A percentile compares a stretch with the other conserved stretches of the same genome.
phyloP scores from a whole-genome alignment of 37 sponge, comb jelly and placozoan genomes.

The Eunapius fragilis region DNA sequence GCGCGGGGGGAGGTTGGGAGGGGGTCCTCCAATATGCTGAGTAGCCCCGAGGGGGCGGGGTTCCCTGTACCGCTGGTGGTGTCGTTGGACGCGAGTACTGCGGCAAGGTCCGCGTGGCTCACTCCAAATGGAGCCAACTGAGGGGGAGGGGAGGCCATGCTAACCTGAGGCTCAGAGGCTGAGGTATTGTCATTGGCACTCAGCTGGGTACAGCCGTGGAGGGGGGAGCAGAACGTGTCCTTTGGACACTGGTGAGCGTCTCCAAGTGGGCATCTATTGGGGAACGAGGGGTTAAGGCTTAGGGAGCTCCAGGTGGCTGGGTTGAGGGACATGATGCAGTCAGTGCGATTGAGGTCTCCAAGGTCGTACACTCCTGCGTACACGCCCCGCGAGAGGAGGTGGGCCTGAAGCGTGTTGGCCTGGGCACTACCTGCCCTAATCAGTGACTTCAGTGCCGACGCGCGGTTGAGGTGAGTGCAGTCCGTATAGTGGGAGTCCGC shows the following conservation, averaged over 20 bases:
- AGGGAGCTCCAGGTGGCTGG: slow-evolving; percentile 27
- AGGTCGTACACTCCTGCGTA: slow-evolving; percentile 30
- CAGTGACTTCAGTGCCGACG: slow-evolving; percentile 66
- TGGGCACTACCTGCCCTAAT: slow-evolving; percentile 31
- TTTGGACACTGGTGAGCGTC: background rate
- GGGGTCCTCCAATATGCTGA: slow-evolving; percentile 3
- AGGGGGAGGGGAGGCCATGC: slow-evolving; percentile 6
- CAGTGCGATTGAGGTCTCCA: slow-evolving; percentile 8
- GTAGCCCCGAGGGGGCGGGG: background rate
- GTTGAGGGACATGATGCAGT: slow-evolving; percentile 30
- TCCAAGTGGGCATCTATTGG: slow-evolving; percentile 10
- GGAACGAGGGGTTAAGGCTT: slow-evolving; percentile 5
- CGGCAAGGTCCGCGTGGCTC: slow-evolving; percentile 58
- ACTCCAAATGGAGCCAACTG: slow-evolving; percentile 11
- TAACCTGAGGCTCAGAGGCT: background rate
- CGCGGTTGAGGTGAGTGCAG: slow-evolving; percentile 82
- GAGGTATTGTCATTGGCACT: background rate
- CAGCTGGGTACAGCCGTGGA: slow-evolving; percentile 68
- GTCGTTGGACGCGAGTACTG: background rate
- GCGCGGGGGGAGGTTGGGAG: background rate
- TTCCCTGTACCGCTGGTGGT: background rate
- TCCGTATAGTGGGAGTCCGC: slow-evolving; percentile 58
- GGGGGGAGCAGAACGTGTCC: slow-evolving; percentile 59
- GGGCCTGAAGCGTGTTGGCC: slow-evolving; percentile 71
- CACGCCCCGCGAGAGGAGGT: slow-evolving; percentile 66